Conservation (phyloP, 1,140 invertebrate species). For the Dufourea novaeangliae region DNA sequence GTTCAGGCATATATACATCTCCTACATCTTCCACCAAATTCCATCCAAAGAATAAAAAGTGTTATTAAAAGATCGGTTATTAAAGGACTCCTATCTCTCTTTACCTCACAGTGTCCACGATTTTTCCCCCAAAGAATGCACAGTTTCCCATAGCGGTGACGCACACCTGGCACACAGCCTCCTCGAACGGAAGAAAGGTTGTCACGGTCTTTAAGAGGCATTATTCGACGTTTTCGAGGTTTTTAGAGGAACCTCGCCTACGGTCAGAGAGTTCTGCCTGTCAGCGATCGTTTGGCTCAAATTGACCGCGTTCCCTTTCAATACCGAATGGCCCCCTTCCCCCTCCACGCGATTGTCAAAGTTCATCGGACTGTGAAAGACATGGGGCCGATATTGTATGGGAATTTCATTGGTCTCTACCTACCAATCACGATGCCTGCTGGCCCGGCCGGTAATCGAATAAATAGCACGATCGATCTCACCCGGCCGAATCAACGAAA, state of each 20-base stretch:
- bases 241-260: conserved; percentile 29
- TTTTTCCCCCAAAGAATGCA: conserved; percentile 3
- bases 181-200: not conserved
- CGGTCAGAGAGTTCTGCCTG: conserved; percentile 29
- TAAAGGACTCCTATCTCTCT: no score
- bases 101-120: not conserved
- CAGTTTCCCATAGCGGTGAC: not conserved
- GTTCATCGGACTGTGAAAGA: conserved; percentile 47
- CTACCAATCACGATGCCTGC: conserved; percentile 6
- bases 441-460: conserved; percentile 19
- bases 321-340: not conserved
- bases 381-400: conserved; percentile 45
- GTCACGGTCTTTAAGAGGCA: conserved; percentile 39
- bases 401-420: conserved; percentile 41
- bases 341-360: conserved; percentile 49
- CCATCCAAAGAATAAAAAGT: no score
- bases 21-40: no score
- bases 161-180: conserved; percentile 18
- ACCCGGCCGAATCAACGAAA: conserved; percentile 30
- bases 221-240: conserved; percentile 50
- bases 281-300: conserved; percentile 43
- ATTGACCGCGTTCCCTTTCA: conserved; percentile 47
- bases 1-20: no score
- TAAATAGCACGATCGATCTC: conserved; percentile 30
- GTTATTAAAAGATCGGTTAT: conserved; percentile 15